Base-by-base conservation (phyloP, 2,113 vertebrate genomes). In the Hyaena hyaena region DNA sequence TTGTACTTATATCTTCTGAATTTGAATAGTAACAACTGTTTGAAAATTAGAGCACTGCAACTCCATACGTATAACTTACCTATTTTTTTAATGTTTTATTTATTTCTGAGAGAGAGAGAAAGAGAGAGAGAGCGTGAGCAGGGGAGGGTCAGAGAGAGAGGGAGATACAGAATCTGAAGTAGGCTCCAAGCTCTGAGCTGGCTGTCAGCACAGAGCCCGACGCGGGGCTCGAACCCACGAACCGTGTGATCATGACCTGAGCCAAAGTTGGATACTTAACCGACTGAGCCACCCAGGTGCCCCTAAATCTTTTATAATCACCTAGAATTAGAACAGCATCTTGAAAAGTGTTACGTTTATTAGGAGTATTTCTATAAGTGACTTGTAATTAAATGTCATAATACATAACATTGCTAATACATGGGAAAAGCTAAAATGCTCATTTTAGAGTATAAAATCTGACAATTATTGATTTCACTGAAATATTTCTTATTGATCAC, bases 251-350 rank as follows among this genome's bases (percentile, higher is more conserved):
- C 39, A 39, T 39, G 39, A 39, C 39, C 39, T 39, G 39, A 39
- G 39, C 39, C 39, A 39, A 39, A 39, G 39, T 39, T 39, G 39
- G 39, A 39, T 39, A 39, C 39, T 39, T 39, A 39, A 39, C 39
- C 39, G 39, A 39, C 39, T 39, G 39, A 39, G 39, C 39, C 39
- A 39, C 39, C 39, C 39, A 39, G 39, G 39, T 39, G 39, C 39
- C 39, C 39, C 74, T 95, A 89, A 84, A 96, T 63, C 14, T 92
- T 53, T 88, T 92, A 88, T 26, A 92, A 88, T 92, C 65, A 90
- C 16, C 33, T 68, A 58, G 12, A 77, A 69, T 31, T 89, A 84
- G 15, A 81, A 26, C 31, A 82, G 10, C 39, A 19, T 82, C 58
- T 95, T 83, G 26, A 88, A 92, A 92, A 84, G 26, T 77, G 76